Percentiles rank a stretch among this genome's conserved stretches.
Conservation (phyloP, 1,140 invertebrate genomes). For the Drosophila orosa region DNA sequence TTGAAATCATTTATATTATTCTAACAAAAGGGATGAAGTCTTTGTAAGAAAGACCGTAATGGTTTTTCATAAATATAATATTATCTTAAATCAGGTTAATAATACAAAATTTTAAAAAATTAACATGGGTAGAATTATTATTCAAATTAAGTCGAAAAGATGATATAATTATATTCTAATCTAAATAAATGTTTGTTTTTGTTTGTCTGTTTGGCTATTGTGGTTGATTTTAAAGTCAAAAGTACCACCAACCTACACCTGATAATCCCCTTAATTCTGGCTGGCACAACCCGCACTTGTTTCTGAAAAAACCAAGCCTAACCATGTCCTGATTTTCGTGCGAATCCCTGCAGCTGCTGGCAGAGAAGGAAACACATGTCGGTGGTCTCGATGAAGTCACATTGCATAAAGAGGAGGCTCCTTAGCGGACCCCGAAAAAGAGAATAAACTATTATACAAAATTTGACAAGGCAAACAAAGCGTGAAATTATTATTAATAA, state of each 20-base stretch:
- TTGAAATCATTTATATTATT: too few species aligned
- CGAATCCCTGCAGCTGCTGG: slow-evolving; percentile 59
- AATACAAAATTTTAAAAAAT: too few species aligned
- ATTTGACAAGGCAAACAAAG: slow-evolving; percentile 77
- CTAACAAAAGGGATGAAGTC: too few species aligned
- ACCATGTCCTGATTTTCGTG: slow-evolving; percentile 59
- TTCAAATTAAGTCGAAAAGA: too few species aligned
- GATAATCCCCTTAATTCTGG: slow-evolving; percentile 57
- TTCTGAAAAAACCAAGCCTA: slow-evolving; percentile 5
- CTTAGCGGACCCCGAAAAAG: slow-evolving; percentile 11
- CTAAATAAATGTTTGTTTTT: too few species aligned
- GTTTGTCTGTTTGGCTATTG: too few species aligned
- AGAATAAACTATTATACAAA: slow-evolving; percentile 59
- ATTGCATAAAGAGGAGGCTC: slow-evolving; percentile 35
- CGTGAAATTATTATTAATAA: slow-evolving; percentile 84
- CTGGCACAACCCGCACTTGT: slow-evolving; percentile 55
- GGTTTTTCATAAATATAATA: too few species aligned
- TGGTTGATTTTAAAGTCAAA: slow-evolving; percentile 27
- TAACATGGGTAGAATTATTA: too few species aligned
- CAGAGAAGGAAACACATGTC: slow-evolving; percentile 43
- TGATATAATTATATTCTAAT: too few species aligned
- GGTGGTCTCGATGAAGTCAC: slow-evolving; percentile 52
- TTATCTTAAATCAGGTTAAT: too few species aligned
- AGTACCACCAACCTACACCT: slow-evolving; percentile 59
- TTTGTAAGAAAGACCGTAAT: too few species aligned